Percentiles rank a stretch among this genome's conserved stretches.
These are phyloP conservation scores for Enteromius trimaculatus DNA, from an alignment of 2,797 vertebrate genomes.

Conservation along the genomic window DNA sequence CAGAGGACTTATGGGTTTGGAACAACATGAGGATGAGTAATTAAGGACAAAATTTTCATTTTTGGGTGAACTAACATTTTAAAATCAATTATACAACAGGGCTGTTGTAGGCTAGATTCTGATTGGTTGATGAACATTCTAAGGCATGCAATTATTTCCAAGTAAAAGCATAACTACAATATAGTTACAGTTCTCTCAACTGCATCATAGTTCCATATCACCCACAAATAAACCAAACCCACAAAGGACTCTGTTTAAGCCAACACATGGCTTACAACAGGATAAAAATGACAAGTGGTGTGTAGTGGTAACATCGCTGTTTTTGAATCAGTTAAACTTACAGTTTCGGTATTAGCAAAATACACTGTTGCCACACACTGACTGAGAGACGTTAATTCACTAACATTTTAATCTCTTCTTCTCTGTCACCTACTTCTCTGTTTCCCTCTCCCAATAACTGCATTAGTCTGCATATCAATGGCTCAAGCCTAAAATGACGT, in stretches of 20 bases:
- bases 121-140: not conserved
- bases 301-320: not conserved
- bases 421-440: not conserved
- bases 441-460: not conserved
- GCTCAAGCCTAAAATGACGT: not conserved
- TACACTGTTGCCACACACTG: not conserved
- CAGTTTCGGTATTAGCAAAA: not conserved
- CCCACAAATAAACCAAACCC: too few relatives aligned
- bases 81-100: not conserved
- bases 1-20: too few relatives aligned
- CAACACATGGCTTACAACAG: not conserved
- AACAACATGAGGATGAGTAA: too few relatives aligned
- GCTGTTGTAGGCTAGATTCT: not conserved
- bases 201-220: not conserved
- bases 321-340: conserved; percentile 2
- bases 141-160: not conserved
- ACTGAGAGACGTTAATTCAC: not conserved
- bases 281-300: not conserved
- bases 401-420: not conserved
- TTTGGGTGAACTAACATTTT: too few relatives aligned
- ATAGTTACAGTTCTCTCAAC: not conserved
- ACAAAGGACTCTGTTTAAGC: too few relatives aligned
- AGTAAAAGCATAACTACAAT: not conserved
- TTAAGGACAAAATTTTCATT: too few relatives aligned
- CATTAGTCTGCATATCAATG: conserved; percentile 3